These are phyloP conservation scores for Agriopis marginaria DNA, from an alignment of 2,888 invertebrate species.

Conservation along the genomic window DNA sequence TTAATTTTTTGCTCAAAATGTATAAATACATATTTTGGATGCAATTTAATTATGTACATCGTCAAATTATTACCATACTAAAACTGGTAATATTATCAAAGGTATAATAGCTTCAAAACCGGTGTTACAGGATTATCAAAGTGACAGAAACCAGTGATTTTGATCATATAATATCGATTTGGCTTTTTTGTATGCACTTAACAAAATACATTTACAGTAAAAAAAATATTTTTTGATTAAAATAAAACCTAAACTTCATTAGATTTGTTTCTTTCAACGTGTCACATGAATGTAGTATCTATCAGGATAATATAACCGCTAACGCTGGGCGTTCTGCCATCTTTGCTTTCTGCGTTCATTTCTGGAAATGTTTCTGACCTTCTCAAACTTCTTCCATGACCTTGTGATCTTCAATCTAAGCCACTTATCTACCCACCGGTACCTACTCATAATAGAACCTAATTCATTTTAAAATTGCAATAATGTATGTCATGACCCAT, in stretches of 20 bases:
- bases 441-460: not conserved
- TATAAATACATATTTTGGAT: not conserved
- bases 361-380: no score
- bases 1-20: not conserved
- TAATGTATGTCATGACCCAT: slow-evolving; percentile 11
- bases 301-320: no score
- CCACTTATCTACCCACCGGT: no score
- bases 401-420: no score
- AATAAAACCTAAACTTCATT: not conserved
- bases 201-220: not conserved
- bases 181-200: not conserved
- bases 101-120: not conserved
- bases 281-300: no score
- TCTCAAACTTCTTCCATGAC: no score
- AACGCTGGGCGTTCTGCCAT: no score
- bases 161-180: not conserved
- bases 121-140: slow-evolving; percentile 11
- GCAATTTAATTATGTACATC: slow-evolving; percentile 2
- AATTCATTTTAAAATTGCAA: not conserved
- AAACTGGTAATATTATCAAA: not conserved
- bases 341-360: no score
- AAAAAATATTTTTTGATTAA: no score
- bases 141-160: not conserved
- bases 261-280: no score
- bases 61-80: not conserved